phyloP scores from a whole-genome alignment of 2,888 invertebrate genomes.

The Melinaea marsaeus region DNA sequence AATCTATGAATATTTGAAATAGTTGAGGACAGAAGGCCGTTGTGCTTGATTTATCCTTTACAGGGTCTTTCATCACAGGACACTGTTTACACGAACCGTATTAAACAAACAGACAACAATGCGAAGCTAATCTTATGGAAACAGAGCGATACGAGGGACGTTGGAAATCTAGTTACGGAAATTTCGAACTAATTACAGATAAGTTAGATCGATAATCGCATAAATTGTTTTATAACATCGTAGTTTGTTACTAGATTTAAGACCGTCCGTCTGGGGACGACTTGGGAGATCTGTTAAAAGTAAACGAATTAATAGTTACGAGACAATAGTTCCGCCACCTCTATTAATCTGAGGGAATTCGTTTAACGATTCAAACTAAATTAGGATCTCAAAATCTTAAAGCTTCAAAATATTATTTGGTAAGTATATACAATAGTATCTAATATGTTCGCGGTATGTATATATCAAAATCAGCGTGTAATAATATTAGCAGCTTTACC shows the following conservation, averaged over 20 bases:
- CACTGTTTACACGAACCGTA: constrained; percentile 19
- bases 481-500: no score
- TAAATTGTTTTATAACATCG: constrained; percentile 22
- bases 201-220: constrained; percentile 23
- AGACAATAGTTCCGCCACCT: constrained; percentile 34
- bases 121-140: constrained; percentile 22
- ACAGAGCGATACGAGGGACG: constrained; percentile 12
- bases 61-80: constrained; percentile 5
- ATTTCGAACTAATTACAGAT: constrained; percentile 20
- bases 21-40: not conserved
- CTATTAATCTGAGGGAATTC: constrained; percentile 30
- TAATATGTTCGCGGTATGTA: no score
- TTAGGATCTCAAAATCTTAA: constrained; percentile 35
- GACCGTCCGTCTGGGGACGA: constrained; percentile 46
- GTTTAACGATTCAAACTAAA: constrained; percentile 34
- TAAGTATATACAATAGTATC: no score
- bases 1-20: not conserved
- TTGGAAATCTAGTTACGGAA: constrained; percentile 24
- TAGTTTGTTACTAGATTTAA: constrained; percentile 53
- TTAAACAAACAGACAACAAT: constrained; percentile 27
- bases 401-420: not conserved
- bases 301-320: constrained; percentile 61
- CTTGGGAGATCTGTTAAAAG: constrained; percentile 65
- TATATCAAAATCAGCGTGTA: no score
- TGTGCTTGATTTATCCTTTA: constrained; percentile 10